Evolutionary conservation across 2,797 vertebrate genomes (phyloP).

Genomic region (Coregonus sp.): DNA sequence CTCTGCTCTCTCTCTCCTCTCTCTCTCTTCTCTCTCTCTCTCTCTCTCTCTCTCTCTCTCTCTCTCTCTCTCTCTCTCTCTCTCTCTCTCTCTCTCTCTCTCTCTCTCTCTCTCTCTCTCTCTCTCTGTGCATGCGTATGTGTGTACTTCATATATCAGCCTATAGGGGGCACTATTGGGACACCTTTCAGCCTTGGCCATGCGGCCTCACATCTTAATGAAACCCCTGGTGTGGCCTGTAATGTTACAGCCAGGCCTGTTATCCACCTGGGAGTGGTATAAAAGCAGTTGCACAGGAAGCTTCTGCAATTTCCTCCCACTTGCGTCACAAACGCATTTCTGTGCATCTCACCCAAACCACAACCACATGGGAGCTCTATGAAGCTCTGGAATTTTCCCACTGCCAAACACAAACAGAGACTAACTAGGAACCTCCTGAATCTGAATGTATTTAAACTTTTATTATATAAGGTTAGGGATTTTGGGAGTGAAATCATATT

Average conservation of each 20-base stretch:
- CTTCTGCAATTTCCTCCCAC: conserved; percentile 74
- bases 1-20: too few relatives aligned
- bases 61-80: too few relatives aligned
- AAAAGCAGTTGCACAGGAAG: conserved; percentile 76
- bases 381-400: conserved; percentile 65
- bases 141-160: too few relatives aligned
- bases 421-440: not conserved
- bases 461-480: not conserved
- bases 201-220: conserved; percentile 33
- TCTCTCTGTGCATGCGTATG: too few relatives aligned
- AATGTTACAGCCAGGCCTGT: conserved; percentile 25
- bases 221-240: conserved; percentile 2
- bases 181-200: not conserved
- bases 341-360: conserved; percentile 75
- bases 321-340: conserved; percentile 73
- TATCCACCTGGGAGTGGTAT: conserved; percentile 73
- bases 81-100: too few relatives aligned
- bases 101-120: too few relatives aligned
- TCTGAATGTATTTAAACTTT: not conserved
- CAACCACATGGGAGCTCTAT: conserved; percentile 75
- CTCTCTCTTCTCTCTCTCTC: too few relatives aligned
- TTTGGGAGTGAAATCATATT: not conserved
- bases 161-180: conserved; percentile 34
- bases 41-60: too few relatives aligned
- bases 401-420: conserved; percentile 46